Evolutionary conservation across 2,888 invertebrate species (phyloP), one percentile per base, ranked within the genome.

Genomic region (Byasa hedistus): DNA sequence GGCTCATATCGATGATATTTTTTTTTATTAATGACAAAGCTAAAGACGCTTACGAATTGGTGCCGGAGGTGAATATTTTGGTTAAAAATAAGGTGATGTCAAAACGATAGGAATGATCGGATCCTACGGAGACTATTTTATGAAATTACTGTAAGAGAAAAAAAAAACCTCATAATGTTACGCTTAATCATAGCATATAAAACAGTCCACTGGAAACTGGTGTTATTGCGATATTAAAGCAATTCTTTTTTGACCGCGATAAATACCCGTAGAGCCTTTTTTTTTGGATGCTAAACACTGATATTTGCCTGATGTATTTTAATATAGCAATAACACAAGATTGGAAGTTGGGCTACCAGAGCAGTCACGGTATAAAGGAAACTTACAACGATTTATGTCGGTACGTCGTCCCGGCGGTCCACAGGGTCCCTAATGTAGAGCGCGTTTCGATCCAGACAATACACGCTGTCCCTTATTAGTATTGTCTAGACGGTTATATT

Each of bases 401-500:
- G 81, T 76, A 74, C 80, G 81, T 82, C 82, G 75, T 67, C 74
- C 72, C 75, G 84, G 79, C 84, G 84, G 79, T 85, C 82, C 87
- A 89, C 89, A 89, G 89, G 89, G 89, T 88, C n/a, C 82, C 84
- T 87, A 85, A 83, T 78, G 77, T 86, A 86, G 81, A 81, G 76
- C 70, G 71, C 64, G 70, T 60, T 67, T 73, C 74, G 76, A 76
- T 76, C 77, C 80, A 76, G 82, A 83, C 84, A 83, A 83, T 83
- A 83, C 80, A 79, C 76, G 72, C 76, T 78, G 72, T 69, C 70
- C 48, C 70, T 15, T 17, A 67, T 68, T 61, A 55, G 44, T 51
- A 52, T 65, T 65, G 66, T 69, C 65, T 68, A 67, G 68, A 71
- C 69, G 71, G 69, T 70, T 72, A 71, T 65, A 61, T 69, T 59